Conservation (phyloP, 2,797 vertebrate genomes). For the Nyctalus aviator region DNA sequence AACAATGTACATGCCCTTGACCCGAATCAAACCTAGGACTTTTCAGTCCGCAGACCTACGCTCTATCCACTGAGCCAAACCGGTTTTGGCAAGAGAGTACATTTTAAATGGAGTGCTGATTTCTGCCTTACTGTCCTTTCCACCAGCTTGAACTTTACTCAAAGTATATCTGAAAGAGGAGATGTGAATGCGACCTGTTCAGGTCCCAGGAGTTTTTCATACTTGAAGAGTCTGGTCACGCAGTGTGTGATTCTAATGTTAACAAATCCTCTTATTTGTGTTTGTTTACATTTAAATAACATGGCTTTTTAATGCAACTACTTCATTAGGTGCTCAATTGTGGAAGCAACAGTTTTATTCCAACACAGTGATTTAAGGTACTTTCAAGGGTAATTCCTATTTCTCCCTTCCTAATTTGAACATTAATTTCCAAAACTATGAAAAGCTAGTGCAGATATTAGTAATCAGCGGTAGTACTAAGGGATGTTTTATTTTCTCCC, state of each 20-base stretch:
- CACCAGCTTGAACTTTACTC: not conserved
- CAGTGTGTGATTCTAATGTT: not conserved
- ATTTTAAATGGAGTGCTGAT: not conserved
- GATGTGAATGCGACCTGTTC: not conserved
- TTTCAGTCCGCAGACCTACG: no score
- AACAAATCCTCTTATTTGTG: constrained; percentile 34
- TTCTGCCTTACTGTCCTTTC: not conserved
- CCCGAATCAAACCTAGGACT: no score
- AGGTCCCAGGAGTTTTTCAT: not conserved
- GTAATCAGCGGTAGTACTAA: not conserved
- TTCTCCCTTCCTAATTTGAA: not conserved
- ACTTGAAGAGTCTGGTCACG: not conserved
- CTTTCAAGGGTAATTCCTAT: constrained; percentile 28
- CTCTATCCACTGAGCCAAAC: no score
- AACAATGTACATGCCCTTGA: no score
- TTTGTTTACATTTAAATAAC: constrained; percentile 41
- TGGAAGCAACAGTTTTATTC: constrained; percentile 18
- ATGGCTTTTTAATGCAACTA: not conserved
- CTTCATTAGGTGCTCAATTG: not conserved
- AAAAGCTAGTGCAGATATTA: not conserved
- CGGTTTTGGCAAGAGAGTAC: not conserved
- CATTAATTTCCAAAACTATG: constrained; percentile 7
- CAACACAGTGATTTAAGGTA: not conserved
- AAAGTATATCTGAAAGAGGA: constrained; percentile 46
- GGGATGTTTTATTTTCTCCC: not conserved